Evolutionary conservation across 2,797 vertebrate species (phyloP).

Genomic region (Acanthurus lineatus): DNA sequence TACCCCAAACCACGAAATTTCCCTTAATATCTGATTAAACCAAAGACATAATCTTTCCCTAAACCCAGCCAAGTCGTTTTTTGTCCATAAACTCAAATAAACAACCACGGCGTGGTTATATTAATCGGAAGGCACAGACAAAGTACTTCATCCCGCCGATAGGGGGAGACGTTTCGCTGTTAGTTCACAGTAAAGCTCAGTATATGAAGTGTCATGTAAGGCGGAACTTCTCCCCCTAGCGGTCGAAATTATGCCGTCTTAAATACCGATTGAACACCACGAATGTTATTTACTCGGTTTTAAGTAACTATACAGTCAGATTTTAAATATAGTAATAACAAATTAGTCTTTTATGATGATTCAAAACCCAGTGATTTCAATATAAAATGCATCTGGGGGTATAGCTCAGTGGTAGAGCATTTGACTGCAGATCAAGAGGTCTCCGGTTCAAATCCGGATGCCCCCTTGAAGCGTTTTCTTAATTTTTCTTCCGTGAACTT

Average conservation of each 20-base stretch:
- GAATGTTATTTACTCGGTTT: rapidly evolving
- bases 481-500: too few relatives aligned
- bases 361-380: too few relatives aligned
- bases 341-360: too few relatives aligned
- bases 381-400: constrained; percentile 64
- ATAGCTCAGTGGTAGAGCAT: constrained; percentile 89
- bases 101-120: too few relatives aligned
- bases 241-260: background rate
- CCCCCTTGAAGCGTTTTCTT: constrained; percentile 69
- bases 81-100: too few relatives aligned
- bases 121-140: too few relatives aligned
- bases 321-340: too few relatives aligned
- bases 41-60: too few relatives aligned
- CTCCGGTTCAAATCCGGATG: constrained; percentile 87
- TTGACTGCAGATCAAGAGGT: constrained; percentile 89
- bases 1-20: too few relatives aligned
- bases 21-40: too few relatives aligned
- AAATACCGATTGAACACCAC: background rate
- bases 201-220: background rate
- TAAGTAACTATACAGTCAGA: background rate
- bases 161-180: background rate
- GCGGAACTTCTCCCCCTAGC: background rate
- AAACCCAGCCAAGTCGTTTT: background rate
- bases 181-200: background rate
- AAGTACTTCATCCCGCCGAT: background rate